phyloP scores from a whole-genome alignment of 2,797 vertebrate genomes.

The Rhinichthys osculus region DNA sequence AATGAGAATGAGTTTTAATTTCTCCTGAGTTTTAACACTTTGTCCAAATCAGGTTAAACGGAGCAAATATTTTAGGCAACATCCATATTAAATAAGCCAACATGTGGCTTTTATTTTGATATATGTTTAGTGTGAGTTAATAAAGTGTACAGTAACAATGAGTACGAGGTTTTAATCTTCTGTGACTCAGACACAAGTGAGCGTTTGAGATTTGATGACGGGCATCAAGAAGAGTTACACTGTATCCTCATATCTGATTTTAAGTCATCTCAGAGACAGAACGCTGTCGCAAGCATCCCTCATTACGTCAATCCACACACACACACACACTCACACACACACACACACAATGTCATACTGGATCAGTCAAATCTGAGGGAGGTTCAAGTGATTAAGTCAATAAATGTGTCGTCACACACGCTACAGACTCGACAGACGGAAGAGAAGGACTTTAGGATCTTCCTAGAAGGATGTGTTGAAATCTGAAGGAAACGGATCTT shows the following conservation, averaged over 20 bases:
- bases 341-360: not conserved
- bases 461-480: constrained; percentile 4
- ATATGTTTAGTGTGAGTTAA: not conserved
- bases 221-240: constrained; percentile 9
- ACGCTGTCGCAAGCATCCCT: constrained; percentile 24
- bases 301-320: constrained; percentile 18
- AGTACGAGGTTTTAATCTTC: not conserved
- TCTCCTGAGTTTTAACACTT: not conserved
- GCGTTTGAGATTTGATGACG: not conserved
- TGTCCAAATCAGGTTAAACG: not conserved
- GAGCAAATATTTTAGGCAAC: not conserved
- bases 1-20: not conserved
- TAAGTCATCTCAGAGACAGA: constrained; percentile 26
- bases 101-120: not conserved
- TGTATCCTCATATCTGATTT: not conserved
- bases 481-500: not conserved
- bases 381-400: not conserved
- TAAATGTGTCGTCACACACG: not conserved
- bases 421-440: not conserved
- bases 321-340: not conserved
- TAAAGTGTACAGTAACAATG: not conserved
- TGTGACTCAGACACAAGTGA: constrained; percentile 12
- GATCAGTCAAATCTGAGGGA: not conserved
- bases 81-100: not conserved
- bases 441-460: not conserved